Conservation (phyloP, 53 echinoderm and acorn worm species). For the Apostichopus leukothele region DNA sequence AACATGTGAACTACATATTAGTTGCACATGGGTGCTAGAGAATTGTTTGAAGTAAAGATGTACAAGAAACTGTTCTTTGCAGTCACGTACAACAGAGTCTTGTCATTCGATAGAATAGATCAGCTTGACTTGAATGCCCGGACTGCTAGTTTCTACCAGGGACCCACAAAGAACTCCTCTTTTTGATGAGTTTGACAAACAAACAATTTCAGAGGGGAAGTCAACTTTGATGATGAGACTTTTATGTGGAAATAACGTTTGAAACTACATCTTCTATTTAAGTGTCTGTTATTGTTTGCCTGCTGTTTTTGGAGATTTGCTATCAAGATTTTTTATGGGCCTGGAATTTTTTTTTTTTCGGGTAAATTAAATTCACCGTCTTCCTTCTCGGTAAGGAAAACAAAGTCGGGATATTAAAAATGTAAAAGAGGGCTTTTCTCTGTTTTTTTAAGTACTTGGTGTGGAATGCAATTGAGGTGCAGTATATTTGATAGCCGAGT, state of each 20-base stretch:
- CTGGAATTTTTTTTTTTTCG: background rate
- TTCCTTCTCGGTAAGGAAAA: background rate
- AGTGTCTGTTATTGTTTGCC: slow-evolving; percentile 1
- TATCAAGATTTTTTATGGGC: slow-evolving; percentile 13
- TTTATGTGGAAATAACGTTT: background rate
- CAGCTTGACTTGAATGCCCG: no score
- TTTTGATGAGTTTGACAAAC: background rate
- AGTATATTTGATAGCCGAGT: slow-evolving; percentile 7
- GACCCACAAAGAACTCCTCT: background rate
- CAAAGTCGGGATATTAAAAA: background rate
- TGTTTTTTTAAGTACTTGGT: slow-evolving; percentile 14
- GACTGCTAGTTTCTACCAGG: background rate
- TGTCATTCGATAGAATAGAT: no score
- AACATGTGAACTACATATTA: no score
- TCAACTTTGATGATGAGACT: background rate
- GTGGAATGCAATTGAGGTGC: slow-evolving; percentile 8
- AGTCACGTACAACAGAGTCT: no score
- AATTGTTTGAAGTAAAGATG: no score
- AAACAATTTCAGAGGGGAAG: background rate
- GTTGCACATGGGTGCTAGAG: no score
- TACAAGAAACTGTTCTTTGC: no score
- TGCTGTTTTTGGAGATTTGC: background rate
- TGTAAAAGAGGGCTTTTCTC: background rate
- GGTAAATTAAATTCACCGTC: no score
- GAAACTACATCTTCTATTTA: background rate